These are phyloP conservation scores for Aurelia aurita DNA, from an alignment of 30 jellyfish, hydroid and myxozoan species.

Conservation along the genomic window DNA sequence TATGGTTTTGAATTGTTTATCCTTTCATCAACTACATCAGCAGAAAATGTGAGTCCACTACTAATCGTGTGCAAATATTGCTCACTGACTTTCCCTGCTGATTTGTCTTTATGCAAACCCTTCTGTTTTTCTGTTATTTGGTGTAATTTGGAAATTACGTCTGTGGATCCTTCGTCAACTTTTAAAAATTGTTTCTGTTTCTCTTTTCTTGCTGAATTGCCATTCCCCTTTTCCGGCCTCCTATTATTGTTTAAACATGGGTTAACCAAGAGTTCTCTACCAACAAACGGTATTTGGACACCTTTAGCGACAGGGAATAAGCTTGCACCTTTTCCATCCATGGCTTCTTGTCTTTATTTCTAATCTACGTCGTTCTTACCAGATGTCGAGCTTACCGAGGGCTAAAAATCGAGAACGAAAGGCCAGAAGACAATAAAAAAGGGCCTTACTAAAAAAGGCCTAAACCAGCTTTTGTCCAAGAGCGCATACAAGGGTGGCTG, in stretches of 20 bases:
- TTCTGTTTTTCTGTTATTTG: conserved; percentile 17
- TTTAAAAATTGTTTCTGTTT: background rate
- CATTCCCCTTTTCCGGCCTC: background rate
- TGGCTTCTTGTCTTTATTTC: background rate
- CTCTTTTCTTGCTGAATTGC: background rate
- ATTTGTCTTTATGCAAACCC: conserved; percentile 44
- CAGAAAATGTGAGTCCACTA: conserved; percentile 61
- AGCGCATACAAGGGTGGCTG: no score
- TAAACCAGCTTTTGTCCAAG: no score
- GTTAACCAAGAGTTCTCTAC: conserved; percentile 18
- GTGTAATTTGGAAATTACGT: background rate
- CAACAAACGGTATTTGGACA: conserved; percentile 66
- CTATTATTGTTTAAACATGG: background rate
- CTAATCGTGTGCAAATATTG: conserved; percentile 55
- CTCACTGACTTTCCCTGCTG: conserved; percentile 39
- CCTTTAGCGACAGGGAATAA: conserved; percentile 69
- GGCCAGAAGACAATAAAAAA: no score
- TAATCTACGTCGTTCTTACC: no score
- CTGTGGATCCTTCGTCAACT: background rate
- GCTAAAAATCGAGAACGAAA: no score
- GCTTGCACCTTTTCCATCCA: conserved; percentile 59
- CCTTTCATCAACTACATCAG: conserved; percentile 66
- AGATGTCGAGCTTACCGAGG: no score
- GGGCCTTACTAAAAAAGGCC: no score
- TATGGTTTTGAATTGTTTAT: conserved; percentile 10